Conservation (phyloP, 1,140 invertebrate species). For the Eciton burchellii region DNA sequence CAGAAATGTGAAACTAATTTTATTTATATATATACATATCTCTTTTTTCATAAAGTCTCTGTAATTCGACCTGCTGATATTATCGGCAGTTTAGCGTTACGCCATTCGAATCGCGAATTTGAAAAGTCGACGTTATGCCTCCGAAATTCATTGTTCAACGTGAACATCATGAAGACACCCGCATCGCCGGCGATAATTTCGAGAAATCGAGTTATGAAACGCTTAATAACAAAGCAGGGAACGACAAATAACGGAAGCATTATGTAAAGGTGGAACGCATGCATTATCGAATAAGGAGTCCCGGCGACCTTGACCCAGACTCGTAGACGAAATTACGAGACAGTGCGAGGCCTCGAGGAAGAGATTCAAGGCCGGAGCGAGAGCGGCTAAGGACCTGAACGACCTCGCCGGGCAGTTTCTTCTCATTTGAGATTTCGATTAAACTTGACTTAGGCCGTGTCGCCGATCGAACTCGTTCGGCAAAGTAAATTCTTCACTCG, state of each 20-base stretch:
- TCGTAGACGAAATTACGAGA: constrained; percentile 33
- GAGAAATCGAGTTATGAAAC: not conserved
- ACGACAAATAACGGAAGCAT: not conserved
- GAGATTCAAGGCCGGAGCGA: constrained; percentile 32
- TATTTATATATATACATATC: constrained; percentile 1
- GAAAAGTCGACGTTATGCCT: not conserved
- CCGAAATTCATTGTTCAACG: not conserved
- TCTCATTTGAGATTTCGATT: constrained; percentile 43
- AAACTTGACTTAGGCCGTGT: not conserved
- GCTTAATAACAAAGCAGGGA: not conserved
- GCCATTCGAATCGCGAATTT: not conserved
- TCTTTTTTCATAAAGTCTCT: not conserved
- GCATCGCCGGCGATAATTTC: constrained; percentile 2
- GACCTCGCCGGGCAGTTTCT: constrained; percentile 15
- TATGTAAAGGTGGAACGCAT: not conserved
- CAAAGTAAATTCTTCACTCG: not conserved
- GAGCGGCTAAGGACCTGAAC: not conserved
- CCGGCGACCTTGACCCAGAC: constrained; percentile 69
- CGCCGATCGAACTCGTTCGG: constrained; percentile 3
- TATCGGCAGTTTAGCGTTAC: constrained; percentile 9
- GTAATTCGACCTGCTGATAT: not conserved
- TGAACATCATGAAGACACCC: constrained; percentile 7
- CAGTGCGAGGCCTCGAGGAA: not conserved
- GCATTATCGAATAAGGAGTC: constrained; percentile 19
- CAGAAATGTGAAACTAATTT: not conserved